phyloP scores from a whole-genome alignment of 2,797 vertebrate genomes.

The Ficedula albicollis region DNA sequence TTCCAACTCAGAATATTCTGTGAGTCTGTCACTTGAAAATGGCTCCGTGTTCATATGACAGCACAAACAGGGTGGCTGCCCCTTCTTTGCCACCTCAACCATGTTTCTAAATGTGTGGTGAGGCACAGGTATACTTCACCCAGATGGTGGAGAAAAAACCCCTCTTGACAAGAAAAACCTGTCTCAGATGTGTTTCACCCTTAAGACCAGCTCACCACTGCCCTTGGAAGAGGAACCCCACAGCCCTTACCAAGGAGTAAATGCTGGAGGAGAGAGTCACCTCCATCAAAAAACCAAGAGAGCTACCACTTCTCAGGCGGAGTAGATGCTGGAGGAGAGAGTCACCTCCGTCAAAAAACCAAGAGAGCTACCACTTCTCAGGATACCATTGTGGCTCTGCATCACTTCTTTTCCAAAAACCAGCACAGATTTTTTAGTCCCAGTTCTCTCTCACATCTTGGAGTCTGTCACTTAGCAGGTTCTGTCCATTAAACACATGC shows the following conservation, averaged over 20 bases:
- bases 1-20: neutral
- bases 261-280: fast-evolving
- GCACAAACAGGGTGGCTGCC: neutral
- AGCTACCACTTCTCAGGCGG: neutral
- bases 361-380: neutral
- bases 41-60: neutral
- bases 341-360: fast-evolving
- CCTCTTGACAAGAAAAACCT: neutral
- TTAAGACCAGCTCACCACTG: neutral
- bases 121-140: neutral
- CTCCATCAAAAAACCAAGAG: neutral
- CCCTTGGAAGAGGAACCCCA: neutral
- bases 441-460: neutral
- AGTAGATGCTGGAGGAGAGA: neutral
- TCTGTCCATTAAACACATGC: neutral
- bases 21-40: neutral
- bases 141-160: neutral
- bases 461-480: neutral
- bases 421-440: neutral
- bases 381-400: neutral
- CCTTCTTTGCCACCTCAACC: neutral
- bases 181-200: fast-evolving
- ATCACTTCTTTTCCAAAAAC: neutral
- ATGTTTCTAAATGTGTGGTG: neutral
- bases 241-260: neutral